A percentile compares a stretch with the other conserved stretches of the same genome.
Evolutionary conservation across 2,888 invertebrate genomes (phyloP).

Genomic region (Autographa pulchrina): DNA sequence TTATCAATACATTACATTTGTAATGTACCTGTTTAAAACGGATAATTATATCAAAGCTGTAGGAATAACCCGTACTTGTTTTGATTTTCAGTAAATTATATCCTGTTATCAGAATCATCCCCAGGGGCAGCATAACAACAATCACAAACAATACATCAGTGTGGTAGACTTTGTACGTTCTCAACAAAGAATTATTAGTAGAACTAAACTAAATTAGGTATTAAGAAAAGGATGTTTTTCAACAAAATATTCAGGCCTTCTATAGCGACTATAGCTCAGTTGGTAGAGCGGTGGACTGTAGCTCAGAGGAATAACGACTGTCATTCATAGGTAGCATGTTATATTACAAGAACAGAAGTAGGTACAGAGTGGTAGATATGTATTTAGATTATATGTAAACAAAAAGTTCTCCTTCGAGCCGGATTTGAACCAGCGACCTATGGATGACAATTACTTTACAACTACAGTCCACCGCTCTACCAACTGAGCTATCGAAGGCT

Average conservation of each 20-base stretch:
- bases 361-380: too few relatives aligned
- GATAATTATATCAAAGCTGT: background rate
- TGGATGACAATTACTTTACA: constrained; percentile 80
- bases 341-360: too few relatives aligned
- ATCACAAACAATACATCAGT: too few relatives aligned
- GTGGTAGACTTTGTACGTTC: too few relatives aligned
- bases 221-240: constrained; percentile 7
- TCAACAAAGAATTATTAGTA: background rate
- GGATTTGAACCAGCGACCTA: constrained; percentile 91
- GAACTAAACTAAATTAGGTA: background rate
- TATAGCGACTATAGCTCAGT: constrained; percentile 89
- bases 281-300: constrained; percentile 89
- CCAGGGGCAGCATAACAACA: too few relatives aligned
- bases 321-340: constrained; percentile 85
- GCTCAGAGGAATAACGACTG: constrained; percentile 67
- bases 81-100: background rate
- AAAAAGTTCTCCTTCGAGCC: constrained; percentile 85
- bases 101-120: background rate
- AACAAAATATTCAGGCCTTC: constrained; percentile 69
- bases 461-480: constrained; percentile 89
- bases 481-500: constrained; percentile 89
- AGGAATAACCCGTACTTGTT: too few relatives aligned
- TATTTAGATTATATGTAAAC: constrained; percentile 27
- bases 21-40: background rate
- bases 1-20: background rate